Conservation (phyloP, 1,140 invertebrate species). For the Zaprionus inermis region DNA sequence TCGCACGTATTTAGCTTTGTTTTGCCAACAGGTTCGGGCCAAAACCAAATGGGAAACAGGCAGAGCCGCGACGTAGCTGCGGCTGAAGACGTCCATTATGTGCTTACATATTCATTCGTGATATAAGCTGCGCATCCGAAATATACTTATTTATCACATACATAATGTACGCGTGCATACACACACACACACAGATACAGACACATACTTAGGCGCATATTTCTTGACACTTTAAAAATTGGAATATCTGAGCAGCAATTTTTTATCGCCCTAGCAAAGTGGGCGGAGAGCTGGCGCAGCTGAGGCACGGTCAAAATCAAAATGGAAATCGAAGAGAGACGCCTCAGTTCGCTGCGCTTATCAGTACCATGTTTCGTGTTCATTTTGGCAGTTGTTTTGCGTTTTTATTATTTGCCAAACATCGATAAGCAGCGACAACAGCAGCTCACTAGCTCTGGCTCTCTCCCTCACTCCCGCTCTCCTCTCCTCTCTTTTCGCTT, state of each 20-base stretch:
- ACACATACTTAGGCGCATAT: slow-evolving; percentile 67
- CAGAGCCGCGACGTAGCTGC: slow-evolving; percentile 5
- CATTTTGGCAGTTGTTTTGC: slow-evolving; percentile 48
- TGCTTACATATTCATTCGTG: slow-evolving; percentile 75
- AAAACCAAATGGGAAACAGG: slow-evolving; percentile 22
- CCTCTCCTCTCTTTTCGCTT: slow-evolving; percentile 7
- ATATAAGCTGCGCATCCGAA: slow-evolving; percentile 38
- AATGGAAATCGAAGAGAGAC: slow-evolving; percentile 71
- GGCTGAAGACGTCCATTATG: slow-evolving; percentile 64
- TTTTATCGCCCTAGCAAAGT: slow-evolving; percentile 53
- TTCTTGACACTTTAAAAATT: slow-evolving; percentile 81
- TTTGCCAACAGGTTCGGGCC: slow-evolving; percentile 53
- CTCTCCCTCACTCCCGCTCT: slow-evolving; percentile 1
- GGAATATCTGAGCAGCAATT: slow-evolving; percentile 73
- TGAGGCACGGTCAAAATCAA: slow-evolving; percentile 54
- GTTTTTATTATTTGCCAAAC: slow-evolving; percentile 77
- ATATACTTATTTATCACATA: slow-evolving; percentile 46
- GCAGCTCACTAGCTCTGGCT: too few species aligned
- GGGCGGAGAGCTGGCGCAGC: slow-evolving; percentile 46
- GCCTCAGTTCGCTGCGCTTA: slow-evolving; percentile 45
- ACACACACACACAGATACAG: not conserved
- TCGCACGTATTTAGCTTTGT: slow-evolving; percentile 55
- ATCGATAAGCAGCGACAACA: slow-evolving; percentile 63
- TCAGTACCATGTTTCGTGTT: slow-evolving; percentile 46
- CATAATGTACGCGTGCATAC: slow-evolving; percentile 46